phyloP scores from a whole-genome alignment of 1,140 invertebrate genomes.

The Vanessa tameamea region DNA sequence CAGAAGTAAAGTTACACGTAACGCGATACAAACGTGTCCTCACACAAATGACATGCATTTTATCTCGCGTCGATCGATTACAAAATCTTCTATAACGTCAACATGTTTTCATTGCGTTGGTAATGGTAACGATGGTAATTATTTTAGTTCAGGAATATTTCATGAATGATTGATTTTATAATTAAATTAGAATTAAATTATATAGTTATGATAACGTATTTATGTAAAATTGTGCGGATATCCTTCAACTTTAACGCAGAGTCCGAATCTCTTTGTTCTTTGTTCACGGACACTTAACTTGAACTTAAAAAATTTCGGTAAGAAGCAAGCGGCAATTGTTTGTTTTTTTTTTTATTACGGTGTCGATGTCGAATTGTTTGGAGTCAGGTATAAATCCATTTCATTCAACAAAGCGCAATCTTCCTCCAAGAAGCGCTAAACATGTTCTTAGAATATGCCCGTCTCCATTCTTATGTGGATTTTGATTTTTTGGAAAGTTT shows the following conservation, averaged over 20 bases:
- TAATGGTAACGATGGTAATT: too few species aligned
- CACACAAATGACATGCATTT: not conserved
- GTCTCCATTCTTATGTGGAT: not conserved
- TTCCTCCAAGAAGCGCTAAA: conserved; percentile 2
- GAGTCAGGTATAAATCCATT: conserved; percentile 6
- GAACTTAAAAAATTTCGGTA: not conserved
- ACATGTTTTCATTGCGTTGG: not conserved
- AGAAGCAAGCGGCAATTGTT: not conserved
- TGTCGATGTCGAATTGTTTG: not conserved
- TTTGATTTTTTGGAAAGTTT: not conserved
- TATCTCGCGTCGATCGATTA: not conserved
- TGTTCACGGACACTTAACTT: not conserved
- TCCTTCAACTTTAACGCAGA: too few species aligned
- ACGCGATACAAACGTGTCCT: not conserved
- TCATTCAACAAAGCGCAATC: not conserved
- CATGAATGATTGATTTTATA: too few species aligned
- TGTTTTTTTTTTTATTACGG: not conserved
- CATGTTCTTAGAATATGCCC: not conserved
- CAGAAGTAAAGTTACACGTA: not conserved
- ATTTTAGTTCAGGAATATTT: too few species aligned
- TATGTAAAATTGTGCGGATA: too few species aligned
- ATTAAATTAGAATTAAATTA: too few species aligned
- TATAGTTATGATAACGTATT: too few species aligned
- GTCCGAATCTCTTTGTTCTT: too few species aligned
- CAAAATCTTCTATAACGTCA: conserved; percentile 5